Conservation (phyloP, 2,113 vertebrate species). For the Protomyctophum bolini region DNA sequence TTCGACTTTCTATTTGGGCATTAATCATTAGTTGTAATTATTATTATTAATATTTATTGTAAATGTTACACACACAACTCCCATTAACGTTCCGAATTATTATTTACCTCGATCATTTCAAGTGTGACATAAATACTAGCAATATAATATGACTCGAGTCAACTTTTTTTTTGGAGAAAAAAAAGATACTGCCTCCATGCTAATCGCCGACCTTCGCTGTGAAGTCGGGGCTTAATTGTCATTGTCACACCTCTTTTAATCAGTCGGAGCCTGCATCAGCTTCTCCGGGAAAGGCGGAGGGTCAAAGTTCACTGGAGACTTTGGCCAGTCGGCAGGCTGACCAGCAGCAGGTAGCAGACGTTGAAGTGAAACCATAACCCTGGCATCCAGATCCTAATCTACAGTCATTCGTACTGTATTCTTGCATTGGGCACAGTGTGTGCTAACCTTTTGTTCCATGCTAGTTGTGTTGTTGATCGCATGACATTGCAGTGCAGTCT, state of each 20-base stretch:
- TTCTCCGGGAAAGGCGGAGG: conserved; percentile 43
- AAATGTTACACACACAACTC: no score
- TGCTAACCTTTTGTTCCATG: conserved; percentile 6
- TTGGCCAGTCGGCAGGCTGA: conserved; percentile 42
- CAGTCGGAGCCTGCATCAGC: conserved; percentile 57
- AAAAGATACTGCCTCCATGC: no score
- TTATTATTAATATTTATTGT: no score
- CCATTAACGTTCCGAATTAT: no score
- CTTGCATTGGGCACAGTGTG: no score
- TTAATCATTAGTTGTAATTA: no score
- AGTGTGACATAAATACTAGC: no score
- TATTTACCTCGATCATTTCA: no score
- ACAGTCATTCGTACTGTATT: conserved; percentile 14
- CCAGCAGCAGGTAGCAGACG: conserved; percentile 65
- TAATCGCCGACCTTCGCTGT: neutral
- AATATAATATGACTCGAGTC: no score
- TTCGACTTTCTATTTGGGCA: no score
- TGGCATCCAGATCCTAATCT: conserved; percentile 7
- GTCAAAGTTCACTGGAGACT: conserved; percentile 57
- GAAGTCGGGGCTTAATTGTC: neutral
- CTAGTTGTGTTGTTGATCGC: conserved; percentile 8
- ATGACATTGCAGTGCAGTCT: neutral
- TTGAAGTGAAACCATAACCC: conserved; percentile 1
- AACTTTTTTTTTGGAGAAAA: no score
- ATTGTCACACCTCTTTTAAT: conserved; percentile 20